Evolutionary conservation across 2,113 vertebrate species (phyloP).

Genomic region (Rhipidura dahli): DNA sequence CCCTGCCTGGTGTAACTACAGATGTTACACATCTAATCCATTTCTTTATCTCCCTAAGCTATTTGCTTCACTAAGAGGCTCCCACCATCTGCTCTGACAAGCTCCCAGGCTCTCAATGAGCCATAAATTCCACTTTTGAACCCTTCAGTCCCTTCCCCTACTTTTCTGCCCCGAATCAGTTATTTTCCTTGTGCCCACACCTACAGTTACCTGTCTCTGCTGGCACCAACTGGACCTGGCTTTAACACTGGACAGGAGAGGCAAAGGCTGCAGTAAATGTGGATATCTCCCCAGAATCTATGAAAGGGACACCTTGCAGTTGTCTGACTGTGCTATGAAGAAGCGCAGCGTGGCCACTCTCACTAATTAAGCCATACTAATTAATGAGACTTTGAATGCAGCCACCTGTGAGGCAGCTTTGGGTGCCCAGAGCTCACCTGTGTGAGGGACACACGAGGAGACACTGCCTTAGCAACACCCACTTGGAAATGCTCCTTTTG

Average conservation of each 20-base stretch:
- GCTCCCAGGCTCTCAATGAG: not conserved
- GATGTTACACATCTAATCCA: not conserved
- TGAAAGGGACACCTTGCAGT: not conserved
- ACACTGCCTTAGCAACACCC: not conserved
- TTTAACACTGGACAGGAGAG: not conserved
- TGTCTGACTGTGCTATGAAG: not conserved
- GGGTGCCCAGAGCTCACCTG: not conserved
- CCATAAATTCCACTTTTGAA: not conserved
- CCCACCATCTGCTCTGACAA: constrained; percentile 9
- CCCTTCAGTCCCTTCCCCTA: not conserved
- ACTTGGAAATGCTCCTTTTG: not conserved
- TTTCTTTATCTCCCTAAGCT: constrained; percentile 37
- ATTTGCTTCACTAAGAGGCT: not conserved
- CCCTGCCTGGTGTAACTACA: not conserved
- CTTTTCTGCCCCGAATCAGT: fast-evolving
- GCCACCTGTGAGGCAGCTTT: not conserved
- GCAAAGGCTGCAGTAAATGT: not conserved
- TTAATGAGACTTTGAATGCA: not conserved
- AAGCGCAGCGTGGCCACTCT: not conserved
- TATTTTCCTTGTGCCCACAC: not conserved
- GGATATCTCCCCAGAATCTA: not conserved
- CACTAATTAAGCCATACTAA: not conserved
- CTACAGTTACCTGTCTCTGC: not conserved
- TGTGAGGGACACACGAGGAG: not conserved
- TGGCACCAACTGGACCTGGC: not conserved